Evolutionary conservation across 1,140 invertebrate species (phyloP).

Genomic region (Drosophila albomicans): DNA sequence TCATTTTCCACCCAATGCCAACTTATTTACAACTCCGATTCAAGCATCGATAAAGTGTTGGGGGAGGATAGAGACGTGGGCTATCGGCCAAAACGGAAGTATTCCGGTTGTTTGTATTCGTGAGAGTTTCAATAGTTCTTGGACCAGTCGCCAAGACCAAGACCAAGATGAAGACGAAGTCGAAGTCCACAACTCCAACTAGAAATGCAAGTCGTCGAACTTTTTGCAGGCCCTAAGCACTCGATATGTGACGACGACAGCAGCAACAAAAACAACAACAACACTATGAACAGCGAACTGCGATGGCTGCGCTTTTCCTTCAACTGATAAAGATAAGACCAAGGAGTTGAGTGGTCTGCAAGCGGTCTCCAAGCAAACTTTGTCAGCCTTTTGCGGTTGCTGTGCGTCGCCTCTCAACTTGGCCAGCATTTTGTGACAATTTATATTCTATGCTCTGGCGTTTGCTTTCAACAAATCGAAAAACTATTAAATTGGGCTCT

Average conservation of each 20-base stretch:
- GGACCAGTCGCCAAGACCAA: slow-evolving; percentile 32
- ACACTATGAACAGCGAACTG: slow-evolving; percentile 32
- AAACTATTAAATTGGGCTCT: slow-evolving; percentile 82
- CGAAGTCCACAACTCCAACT: slow-evolving; percentile 30
- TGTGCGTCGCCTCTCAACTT: slow-evolving; percentile 50
- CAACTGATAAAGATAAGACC: slow-evolving; percentile 80
- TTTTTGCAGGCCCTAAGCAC: slow-evolving; percentile 52
- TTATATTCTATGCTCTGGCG: slow-evolving; percentile 79
- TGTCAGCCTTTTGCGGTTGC: slow-evolving; percentile 46
- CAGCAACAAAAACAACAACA: slow-evolving; percentile 39
- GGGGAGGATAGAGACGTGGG: slow-evolving; percentile 17
- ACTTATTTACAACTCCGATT: slow-evolving; percentile 69
- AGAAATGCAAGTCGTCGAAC: slow-evolving; percentile 67
- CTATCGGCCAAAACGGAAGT: slow-evolving; percentile 38
- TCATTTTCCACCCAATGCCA: slow-evolving; percentile 44
- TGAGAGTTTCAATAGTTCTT: slow-evolving; percentile 28
- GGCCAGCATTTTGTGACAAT: slow-evolving; percentile 78
- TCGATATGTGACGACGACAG: slow-evolving; percentile 67
- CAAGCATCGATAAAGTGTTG: slow-evolving; percentile 10
- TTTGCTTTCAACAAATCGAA: slow-evolving; percentile 82
- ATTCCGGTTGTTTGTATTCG: slow-evolving; percentile 19
- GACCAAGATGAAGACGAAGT: slow-evolving; percentile 23
- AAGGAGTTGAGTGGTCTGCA: slow-evolving; percentile 64
- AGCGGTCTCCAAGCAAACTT: slow-evolving; percentile 63
- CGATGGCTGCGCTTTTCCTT: slow-evolving; percentile 69